A percentile compares a stretch with the other conserved stretches of the same genome.
Evolutionary conservation across 2,113 vertebrate genomes (phyloP).

Genomic region (Sprattus sprattus): DNA sequence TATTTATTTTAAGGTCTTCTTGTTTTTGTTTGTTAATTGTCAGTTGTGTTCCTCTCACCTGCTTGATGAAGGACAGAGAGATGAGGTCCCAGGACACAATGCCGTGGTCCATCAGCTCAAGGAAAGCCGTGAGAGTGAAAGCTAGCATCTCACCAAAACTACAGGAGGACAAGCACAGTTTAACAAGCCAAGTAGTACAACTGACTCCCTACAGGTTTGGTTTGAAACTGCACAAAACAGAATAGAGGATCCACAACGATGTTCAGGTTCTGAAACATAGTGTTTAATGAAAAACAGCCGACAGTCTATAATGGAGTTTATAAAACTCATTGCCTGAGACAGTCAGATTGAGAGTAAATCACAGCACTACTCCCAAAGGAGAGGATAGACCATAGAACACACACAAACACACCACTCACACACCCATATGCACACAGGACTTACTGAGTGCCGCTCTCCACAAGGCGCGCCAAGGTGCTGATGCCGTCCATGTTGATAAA

Average conservation of each 20-base stretch:
- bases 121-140: constrained; percentile 96
- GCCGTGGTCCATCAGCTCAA: constrained; percentile 98
- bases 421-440: constrained; percentile 7
- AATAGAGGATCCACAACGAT: too few relatives aligned
- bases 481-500: constrained; percentile 99
- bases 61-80: constrained; percentile 95
- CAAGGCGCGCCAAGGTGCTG: constrained; percentile 86
- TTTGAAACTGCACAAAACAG: neutral
- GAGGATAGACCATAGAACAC: neutral
- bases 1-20: neutral
- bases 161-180: constrained; percentile 36
- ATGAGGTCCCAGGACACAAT: constrained; percentile 98
- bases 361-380: neutral
- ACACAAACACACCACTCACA: neutral
- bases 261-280: too few relatives aligned
- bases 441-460: constrained; percentile 92
- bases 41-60: constrained; percentile 70
- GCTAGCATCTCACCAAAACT: constrained; percentile 99
- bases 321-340: neutral
- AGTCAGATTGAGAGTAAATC: neutral
- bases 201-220: neutral
- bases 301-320: neutral
- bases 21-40: neutral
- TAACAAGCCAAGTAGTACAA: neutral
- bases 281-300: neutral